These are phyloP conservation scores for Rhinichthys klamathensis DNA, from an alignment of 2,113 vertebrate genomes.

Conservation along the genomic window DNA sequence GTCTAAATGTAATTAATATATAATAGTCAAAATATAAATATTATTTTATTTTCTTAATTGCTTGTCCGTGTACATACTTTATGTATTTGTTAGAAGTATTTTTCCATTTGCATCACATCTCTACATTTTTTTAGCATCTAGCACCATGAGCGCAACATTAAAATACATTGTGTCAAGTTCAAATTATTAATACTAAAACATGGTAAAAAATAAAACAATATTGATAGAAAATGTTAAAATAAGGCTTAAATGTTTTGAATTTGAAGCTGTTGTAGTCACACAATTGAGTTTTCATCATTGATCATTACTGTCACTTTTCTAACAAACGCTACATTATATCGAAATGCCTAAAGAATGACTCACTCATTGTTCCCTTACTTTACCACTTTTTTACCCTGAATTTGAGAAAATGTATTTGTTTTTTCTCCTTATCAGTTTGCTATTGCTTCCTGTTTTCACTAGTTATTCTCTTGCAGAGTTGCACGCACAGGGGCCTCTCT, in stretches of 20 bases:
- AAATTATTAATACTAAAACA: neutral
- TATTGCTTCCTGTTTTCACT: slow-evolving; percentile 53
- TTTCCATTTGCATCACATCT: neutral
- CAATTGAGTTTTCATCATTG: neutral
- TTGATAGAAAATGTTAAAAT: neutral
- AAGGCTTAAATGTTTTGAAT: neutral
- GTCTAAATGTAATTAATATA: neutral
- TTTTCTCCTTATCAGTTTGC: slow-evolving; percentile 24
- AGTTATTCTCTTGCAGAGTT: slow-evolving; percentile 28
- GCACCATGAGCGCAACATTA: neutral
- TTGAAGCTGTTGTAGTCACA: neutral
- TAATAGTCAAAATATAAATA: neutral
- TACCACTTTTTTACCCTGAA: neutral
- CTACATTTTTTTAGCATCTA: neutral
- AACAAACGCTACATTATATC: neutral
- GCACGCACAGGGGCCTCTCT: slow-evolving; percentile 20
- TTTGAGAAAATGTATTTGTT: slow-evolving; percentile 8
- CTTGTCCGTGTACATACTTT: neutral
- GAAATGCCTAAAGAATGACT: neutral
- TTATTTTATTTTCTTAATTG: neutral
- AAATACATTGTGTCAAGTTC: neutral
- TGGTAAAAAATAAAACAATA: neutral
- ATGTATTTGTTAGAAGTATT: neutral
- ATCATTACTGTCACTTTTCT: neutral
- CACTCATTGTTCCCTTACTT: neutral